These are phyloP conservation scores for Diceros bicornis DNA, from an alignment of 2,797 vertebrate species.

Conservation along the genomic window DNA sequence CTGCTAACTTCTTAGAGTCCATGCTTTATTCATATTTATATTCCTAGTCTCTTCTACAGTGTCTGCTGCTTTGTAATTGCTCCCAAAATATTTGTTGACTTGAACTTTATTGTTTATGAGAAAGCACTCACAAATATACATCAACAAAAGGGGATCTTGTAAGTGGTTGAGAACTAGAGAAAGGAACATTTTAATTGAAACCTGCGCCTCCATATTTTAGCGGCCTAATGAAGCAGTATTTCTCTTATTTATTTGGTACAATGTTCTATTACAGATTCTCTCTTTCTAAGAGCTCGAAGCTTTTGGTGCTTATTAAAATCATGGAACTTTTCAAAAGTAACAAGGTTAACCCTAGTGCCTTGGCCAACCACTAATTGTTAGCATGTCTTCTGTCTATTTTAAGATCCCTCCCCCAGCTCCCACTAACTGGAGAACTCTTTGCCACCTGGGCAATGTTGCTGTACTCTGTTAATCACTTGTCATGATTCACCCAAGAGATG, in stretches of 20 bases:
- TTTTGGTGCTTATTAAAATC: slow-evolving; percentile 46
- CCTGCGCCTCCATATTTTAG: not conserved
- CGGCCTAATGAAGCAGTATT: not conserved
- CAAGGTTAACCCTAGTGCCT: not conserved
- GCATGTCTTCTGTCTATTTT: not conserved
- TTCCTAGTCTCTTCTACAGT: not conserved
- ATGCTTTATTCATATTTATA: not conserved
- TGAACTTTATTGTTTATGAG: not conserved
- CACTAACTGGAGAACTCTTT: not conserved
- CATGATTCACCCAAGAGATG: slow-evolving; percentile 46
- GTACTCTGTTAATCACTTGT: slow-evolving; percentile 36
- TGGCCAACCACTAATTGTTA: not conserved
- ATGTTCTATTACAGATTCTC: not conserved
- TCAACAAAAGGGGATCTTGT: not conserved
- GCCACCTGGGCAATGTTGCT: not conserved
- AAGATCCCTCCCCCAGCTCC: not conserved
- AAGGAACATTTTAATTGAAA: not conserved
- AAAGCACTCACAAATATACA: not conserved
- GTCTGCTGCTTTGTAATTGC: not conserved
- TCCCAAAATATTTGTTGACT: not conserved
- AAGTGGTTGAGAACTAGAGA: not conserved
- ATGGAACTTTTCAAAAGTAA: slow-evolving; percentile 15
- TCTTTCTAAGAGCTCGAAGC: not conserved
- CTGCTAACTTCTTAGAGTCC: not conserved
- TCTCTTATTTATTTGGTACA: not conserved